Evolutionary conservation across 1,140 invertebrate species (phyloP).

Genomic region (Papilio xuthus): DNA sequence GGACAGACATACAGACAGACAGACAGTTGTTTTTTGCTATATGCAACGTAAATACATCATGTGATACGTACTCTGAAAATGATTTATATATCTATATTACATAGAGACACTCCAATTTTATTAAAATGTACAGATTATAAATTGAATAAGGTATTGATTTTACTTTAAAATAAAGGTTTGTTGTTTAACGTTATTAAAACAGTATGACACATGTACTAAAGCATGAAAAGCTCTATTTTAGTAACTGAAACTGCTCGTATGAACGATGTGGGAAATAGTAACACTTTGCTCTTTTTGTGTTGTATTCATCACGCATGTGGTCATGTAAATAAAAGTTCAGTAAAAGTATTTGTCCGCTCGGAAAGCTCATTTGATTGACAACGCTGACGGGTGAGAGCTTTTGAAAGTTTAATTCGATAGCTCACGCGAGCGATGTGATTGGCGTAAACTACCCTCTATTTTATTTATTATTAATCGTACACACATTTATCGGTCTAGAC

Average conservation of each 20-base stretch:
- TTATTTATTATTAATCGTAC: slow-evolving; percentile 35
- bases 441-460: slow-evolving; percentile 35
- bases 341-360: slow-evolving; percentile 41
- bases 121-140: no score
- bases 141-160: slow-evolving; percentile 12
- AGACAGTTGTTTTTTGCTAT: no score
- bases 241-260: neutral
- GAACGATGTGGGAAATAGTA: neutral
- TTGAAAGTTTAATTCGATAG: slow-evolving; percentile 43
- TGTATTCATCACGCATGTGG: neutral
- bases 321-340: slow-evolving; percentile 35
- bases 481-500: slow-evolving; percentile 27
- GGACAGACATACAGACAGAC: no score
- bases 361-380: slow-evolving; percentile 33
- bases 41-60: no score
- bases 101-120: no score
- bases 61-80: no score
- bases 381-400: slow-evolving; percentile 43
- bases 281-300: neutral
- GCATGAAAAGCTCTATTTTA: neutral
- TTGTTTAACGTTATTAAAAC: neutral
- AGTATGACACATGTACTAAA: neutral
- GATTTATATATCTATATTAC: no score
- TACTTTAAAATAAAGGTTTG: neutral
- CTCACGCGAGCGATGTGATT: slow-evolving; percentile 39